Evolutionary conservation across 2,113 vertebrate genomes (phyloP).

Genomic region (Notechis scutatus): DNA sequence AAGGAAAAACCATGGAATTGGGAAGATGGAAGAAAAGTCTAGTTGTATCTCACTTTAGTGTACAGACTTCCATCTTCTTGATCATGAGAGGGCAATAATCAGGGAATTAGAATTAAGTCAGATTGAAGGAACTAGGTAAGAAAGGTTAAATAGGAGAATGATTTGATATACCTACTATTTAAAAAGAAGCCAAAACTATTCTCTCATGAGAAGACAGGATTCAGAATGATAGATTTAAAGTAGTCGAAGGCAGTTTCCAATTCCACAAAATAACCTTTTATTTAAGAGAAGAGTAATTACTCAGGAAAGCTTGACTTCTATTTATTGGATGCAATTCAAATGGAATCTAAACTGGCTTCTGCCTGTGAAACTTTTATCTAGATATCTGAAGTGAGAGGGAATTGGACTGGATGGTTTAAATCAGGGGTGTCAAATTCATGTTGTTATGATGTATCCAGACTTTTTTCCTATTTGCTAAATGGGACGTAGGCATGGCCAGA

Average conservation of each 20-base stretch:
- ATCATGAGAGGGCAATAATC: not conserved
- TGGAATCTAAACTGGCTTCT: not conserved
- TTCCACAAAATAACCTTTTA: not conserved
- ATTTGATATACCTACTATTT: not conserved
- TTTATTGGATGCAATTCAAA: not conserved
- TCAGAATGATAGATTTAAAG: not conserved
- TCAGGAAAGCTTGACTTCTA: not conserved
- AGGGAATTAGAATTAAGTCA: not conserved
- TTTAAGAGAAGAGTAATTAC: not conserved
- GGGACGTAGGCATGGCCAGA: too few relatives aligned
- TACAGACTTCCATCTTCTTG: not conserved
- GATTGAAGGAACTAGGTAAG: not conserved
- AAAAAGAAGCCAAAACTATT: not conserved
- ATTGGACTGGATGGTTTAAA: not conserved
- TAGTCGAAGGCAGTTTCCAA: not conserved
- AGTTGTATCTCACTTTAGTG: not conserved
- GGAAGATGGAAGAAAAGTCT: not conserved
- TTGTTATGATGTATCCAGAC: too few relatives aligned
- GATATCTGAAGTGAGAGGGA: not conserved
- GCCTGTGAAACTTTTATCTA: not conserved
- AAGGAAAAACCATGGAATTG: not conserved
- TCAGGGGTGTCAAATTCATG: too few relatives aligned
- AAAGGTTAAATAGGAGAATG: not conserved
- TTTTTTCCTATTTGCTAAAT: too few relatives aligned
- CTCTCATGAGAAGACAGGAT: not conserved